Evolutionary conservation across 2,797 vertebrate genomes (phyloP), one percentile per base, ranked within the genome.

Genomic region (Acanthiza pusilla): DNA sequence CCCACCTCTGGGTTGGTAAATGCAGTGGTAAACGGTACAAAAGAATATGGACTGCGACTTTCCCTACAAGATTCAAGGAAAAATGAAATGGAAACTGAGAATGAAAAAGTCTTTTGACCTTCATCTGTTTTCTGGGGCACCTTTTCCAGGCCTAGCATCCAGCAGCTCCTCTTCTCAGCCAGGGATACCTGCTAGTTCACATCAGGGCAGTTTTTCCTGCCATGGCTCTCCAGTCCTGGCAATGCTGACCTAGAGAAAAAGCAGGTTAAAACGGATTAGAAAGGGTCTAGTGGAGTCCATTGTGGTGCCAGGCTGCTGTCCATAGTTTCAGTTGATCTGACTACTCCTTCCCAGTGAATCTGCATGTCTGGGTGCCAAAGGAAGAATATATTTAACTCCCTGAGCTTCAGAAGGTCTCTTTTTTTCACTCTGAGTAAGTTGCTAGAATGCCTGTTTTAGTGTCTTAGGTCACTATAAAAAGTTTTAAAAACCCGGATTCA

Each of bases 321-420:
- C 2, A 8, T 29, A 25, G n/a, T 71, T 75, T 71, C n/a, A 67
- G 20, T 32, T 67, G 83, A 11, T 42, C 47, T 10, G 32, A 29
- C 40, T 27, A 3, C 15, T 36, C 27, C 9, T 6, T 68, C 38
- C 10, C 43, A 60, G 53, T 1, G 1, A 55, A n/a, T 29, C n/a
- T 54, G 16, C 5, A 0, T 14, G 5, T 50, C 36, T 47, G 29
- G 14, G 2, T 42, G 21, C 45, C 40, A 75, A 34, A 60, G 29
- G 54, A 42, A 47, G 57, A 82, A 54, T 50, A 15, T 6, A 27
- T 34, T 8, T 15, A 68, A 17, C 6, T 42, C 6, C 10, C 17
- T 3, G 2, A 2, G 2, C 40, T 62, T 78, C 48, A 27, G 6
- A 54, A 10, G 3, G 4, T 66, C 5, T 14, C 17, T 11, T 50